These are phyloP conservation scores for Bombus pascuorum DNA, from an alignment of 1,140 invertebrate species.

Conservation along the genomic window DNA sequence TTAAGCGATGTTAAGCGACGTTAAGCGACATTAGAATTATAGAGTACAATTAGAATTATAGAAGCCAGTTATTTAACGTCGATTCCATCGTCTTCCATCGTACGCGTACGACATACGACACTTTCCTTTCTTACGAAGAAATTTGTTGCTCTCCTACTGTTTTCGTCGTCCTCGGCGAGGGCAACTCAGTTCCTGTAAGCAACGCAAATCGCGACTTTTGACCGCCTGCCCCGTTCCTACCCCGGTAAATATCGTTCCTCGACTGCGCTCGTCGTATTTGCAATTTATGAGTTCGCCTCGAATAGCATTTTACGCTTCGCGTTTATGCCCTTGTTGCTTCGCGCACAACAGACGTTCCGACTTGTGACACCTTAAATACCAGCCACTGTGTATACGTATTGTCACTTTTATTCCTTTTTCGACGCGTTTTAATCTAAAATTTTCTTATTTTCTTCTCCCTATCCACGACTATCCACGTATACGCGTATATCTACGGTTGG, in stretches of 20 bases:
- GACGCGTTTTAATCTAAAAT: background rate
- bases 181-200: constrained; percentile 7
- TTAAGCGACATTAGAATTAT: too few species aligned
- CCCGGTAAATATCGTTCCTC: background rate
- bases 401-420: too few species aligned
- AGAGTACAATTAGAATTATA: too few species aligned
- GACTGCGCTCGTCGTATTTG: constrained; percentile 34
- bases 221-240: constrained; percentile 2
- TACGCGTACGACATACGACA: background rate
- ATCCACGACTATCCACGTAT: too few species aligned
- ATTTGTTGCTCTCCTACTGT: background rate
- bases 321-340: background rate
- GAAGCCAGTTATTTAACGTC: too few species aligned
- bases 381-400: background rate
- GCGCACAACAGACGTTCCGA: background rate
- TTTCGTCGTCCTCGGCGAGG: background rate
- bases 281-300: constrained; percentile 57
- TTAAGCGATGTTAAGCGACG: too few species aligned
- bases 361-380: background rate
- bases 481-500: too few species aligned
- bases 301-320: background rate
- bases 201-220: constrained; percentile 53
- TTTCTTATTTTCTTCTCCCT: background rate
- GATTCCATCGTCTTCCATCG: background rate
- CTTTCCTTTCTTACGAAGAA: background rate